Base-by-base conservation (phyloP, 1,140 invertebrate genomes). In the Sitodiplosis mosellana region DNA sequence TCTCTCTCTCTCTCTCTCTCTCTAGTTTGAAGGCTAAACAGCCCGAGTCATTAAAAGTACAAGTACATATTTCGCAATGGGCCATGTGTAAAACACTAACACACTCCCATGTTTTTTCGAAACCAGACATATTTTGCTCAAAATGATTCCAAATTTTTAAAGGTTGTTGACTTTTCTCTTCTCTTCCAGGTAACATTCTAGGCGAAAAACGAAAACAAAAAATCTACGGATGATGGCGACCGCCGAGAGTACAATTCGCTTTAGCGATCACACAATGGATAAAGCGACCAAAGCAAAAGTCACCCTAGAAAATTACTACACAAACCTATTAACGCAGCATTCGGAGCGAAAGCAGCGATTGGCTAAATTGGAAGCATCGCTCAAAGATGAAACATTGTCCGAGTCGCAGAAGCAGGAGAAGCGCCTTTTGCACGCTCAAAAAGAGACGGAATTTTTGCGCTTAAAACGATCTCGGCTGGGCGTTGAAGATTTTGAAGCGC, bases 261-360 rank as follows among this genome's bases (percentile, higher is more conserved):
- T 93, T 71, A 91, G 87, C 71, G 87, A 87, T 55, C 88, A 98
- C 69, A 97, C 94, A 53, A 73, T 92, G 59, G 95, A 99, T 74
- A 98, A 99, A 72, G 95, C 94, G 50, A 97, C 92, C 58, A 96
- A 96, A 70, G 92, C 94, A 52, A 98, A 99, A 73, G 87, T 99
- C 55, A 95, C 93, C 46, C 71, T 99, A 59, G 95, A 99, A 70
- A 98, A 97, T 69, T 99, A 97, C 71, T 99, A 99, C 69, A 91
- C 83, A 63, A 98, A 99, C 73, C 78, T 98, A 58, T 87, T 97
- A 64, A 79, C 87, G 58, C 94, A 98, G 65, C 91, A 96, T 69
- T 80, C 91, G 56, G 96, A 99, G 69, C 75, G 95, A 58, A 92
- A 96, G 68, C 91, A 93, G 64, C 55, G 89, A 63, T 76, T 91